Base-by-base conservation (phyloP, 2,888 invertebrate species). In the Chydorus sphaericus region DNA sequence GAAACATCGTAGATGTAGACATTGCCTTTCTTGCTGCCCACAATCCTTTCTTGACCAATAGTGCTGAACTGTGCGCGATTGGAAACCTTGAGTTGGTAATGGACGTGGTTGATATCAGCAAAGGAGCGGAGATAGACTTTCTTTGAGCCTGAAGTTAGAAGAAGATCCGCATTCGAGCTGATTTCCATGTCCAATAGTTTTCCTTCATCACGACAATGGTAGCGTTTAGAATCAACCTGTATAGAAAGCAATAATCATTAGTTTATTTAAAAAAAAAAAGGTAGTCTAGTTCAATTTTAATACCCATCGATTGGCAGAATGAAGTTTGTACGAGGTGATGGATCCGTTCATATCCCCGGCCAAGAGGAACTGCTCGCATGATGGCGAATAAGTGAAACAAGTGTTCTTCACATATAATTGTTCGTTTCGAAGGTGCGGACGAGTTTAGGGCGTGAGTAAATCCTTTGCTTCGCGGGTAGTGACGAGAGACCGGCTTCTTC, bases 11-110 rank as follows among this genome's bases (percentile, higher is more conserved):
- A 96, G 55, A 97, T 80, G 76, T 81, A 82, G 1, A 90, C 90
- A 26, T 77, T 78, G 68, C 86, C 86, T 18, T 80, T 81, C 68
- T 84, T 85, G 0, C 96, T 96, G 58, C 92, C 94, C 54, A 97
- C 80, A 56, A 94, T 80, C 60, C 83, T 78, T 64, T 93, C 91
- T 69, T 92, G 88, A 0, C 77, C 71, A 61, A 82, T 71, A 69
- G 92, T 91, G 62, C 87, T 87, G 70, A 94, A 94, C 68, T 94
- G 93, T 31, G 89, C 85, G 68, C 92, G 86, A 63, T 88, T 86
- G 62, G 94, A 91, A 61, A 84, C 82, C 63, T 85, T 81, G 62
- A 58, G 49, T 72, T 55, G 78, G 74, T 66, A 82, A 80, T 79
- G 72, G 64, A 78, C 74, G 58, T 80, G 78, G 62, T 78, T 79